Evolutionary conservation across 2,113 vertebrate species (phyloP).

Genomic region (Melanerpes aurifrons): DNA sequence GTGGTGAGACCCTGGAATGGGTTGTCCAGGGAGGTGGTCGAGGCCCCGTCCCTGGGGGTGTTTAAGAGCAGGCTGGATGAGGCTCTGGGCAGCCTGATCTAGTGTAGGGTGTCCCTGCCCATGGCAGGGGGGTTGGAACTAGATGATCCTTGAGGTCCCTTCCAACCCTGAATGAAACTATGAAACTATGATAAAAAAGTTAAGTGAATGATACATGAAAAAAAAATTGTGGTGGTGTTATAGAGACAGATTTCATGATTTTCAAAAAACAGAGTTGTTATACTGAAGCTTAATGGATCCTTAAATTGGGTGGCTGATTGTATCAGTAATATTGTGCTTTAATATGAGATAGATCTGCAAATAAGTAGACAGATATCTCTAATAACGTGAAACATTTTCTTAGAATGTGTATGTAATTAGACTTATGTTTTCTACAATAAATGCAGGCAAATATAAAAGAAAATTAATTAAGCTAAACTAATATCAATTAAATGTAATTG

Average conservation of each 20-base stretch:
- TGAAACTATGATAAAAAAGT: not conserved
- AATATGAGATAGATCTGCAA: not conserved
- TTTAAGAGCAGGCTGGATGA: no score
- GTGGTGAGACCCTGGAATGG: no score
- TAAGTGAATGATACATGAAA: not conserved
- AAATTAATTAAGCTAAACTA: constrained; percentile 8
- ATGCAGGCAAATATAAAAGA: not conserved
- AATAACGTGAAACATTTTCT: not conserved
- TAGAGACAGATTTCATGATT: not conserved
- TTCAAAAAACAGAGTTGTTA: not conserved
- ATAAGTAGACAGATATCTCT: not conserved
- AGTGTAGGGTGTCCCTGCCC: no score
- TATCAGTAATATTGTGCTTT: not conserved
- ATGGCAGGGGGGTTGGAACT: no score
- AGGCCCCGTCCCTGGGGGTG: no score
- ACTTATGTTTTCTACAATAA: not conserved
- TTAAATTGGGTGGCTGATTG: not conserved
- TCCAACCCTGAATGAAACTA: no score
- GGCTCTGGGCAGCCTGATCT: no score
- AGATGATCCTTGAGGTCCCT: no score
- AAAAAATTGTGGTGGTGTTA: not conserved
- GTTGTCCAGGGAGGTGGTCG: no score
- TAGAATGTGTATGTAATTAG: not conserved
- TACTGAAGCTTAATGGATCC: not conserved
- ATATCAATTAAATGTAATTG: constrained; percentile 1